A percentile compares a stretch with the other conserved stretches of the same genome.
phyloP scores from a whole-genome alignment of 1,140 invertebrate genomes.

The Scaptodrosophila lebanonensis region DNA sequence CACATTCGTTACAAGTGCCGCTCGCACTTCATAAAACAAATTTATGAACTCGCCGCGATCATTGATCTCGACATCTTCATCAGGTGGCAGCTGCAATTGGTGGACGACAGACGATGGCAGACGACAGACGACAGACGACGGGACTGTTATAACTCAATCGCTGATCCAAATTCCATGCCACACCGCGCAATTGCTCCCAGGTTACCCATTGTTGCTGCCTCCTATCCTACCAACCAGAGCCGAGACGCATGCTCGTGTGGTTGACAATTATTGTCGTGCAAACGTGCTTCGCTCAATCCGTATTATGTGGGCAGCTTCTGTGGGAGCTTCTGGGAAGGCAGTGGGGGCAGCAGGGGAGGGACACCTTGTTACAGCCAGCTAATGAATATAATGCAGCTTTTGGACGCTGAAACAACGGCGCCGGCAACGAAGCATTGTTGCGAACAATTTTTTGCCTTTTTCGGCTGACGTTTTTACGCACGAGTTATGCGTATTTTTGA shows the following conservation, averaged over 20 bases:
- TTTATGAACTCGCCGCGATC: constrained; percentile 71
- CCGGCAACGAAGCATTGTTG: constrained; percentile 48
- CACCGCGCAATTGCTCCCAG: constrained; percentile 63
- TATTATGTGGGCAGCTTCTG: constrained; percentile 14
- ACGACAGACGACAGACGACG: constrained; percentile 1
- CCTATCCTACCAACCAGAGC: not conserved
- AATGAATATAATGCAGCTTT: constrained; percentile 73
- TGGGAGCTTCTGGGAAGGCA: constrained; percentile 33
- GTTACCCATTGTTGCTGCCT: constrained; percentile 57
- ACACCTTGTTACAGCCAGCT: constrained; percentile 33
- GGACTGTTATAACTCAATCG: constrained; percentile 66
- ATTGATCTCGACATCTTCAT: constrained; percentile 74
- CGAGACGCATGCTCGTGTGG: constrained; percentile 36
- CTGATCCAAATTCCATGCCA: constrained; percentile 66
- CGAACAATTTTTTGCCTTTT: constrained; percentile 64
- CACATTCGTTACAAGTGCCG: constrained; percentile 72
- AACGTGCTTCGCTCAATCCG: constrained; percentile 44
- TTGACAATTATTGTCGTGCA: constrained; percentile 50
- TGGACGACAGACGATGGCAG: constrained; percentile 22
- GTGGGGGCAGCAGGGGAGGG: constrained; percentile 21
- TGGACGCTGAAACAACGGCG: constrained; percentile 29
- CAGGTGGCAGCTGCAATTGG: constrained; percentile 47
- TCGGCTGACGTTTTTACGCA: constrained; percentile 72
- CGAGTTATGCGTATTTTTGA: constrained; percentile 75
- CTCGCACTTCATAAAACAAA: constrained; percentile 75